These are phyloP conservation scores for Lasioglossum pauxillum DNA, from an alignment of 2,888 invertebrate species.

Conservation along the genomic window DNA sequence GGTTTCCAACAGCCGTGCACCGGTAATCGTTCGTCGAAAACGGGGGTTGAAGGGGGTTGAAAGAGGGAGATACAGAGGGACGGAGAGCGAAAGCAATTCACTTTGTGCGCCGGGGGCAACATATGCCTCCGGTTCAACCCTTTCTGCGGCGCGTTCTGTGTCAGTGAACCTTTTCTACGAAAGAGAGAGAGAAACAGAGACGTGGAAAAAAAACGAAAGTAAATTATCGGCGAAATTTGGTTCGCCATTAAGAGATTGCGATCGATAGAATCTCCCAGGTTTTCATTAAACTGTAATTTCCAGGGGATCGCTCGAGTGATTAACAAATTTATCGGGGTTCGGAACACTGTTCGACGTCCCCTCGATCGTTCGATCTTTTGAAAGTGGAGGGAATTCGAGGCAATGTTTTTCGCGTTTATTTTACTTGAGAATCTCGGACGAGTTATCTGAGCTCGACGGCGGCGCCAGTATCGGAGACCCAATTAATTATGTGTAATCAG, in stretches of 20 bases:
- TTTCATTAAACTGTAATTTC: conserved; percentile 3
- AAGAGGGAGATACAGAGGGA: background rate
- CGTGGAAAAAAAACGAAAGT: conserved; percentile 3
- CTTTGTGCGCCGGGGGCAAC: conserved; percentile 11
- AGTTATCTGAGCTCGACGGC: background rate
- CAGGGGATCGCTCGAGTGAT: background rate
- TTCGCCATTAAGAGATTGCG: conserved; percentile 8
- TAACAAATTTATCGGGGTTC: background rate
- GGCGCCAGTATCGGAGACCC: background rate
- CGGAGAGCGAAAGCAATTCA: conserved; percentile 6
- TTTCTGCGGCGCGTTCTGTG: background rate
- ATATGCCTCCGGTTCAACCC: conserved; percentile 9
- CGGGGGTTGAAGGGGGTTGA: background rate
- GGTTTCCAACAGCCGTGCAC: conserved; percentile 25
- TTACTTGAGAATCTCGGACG: background rate
- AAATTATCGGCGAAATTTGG: conserved; percentile 3
- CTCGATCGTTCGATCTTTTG: background rate
- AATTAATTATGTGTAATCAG: conserved; percentile 11
- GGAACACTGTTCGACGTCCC: background rate
- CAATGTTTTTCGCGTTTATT: background rate
- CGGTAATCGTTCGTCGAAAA: conserved; percentile 26
- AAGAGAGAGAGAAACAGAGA: background rate
- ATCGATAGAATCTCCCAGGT: background rate
- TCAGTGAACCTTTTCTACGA: background rate
- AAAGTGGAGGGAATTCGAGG: background rate